phyloP scores from a whole-genome alignment of 2,113 vertebrate genomes.

The Microtus ochrogaster region DNA sequence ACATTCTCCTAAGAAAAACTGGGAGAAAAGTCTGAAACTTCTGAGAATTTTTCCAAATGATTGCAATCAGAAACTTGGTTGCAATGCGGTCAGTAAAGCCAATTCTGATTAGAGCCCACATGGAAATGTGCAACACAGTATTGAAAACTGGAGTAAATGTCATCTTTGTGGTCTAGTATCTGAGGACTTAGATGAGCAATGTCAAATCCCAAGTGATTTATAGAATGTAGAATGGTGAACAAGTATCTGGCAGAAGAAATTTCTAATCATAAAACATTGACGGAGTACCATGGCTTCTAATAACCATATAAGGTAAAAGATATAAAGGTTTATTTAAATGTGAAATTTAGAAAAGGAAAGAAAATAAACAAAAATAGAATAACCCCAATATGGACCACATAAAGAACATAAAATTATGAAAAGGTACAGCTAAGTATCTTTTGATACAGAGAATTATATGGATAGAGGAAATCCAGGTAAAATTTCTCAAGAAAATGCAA shows the following conservation, averaged over 20 bases:
- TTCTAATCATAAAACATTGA: background rate
- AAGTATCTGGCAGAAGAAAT: background rate
- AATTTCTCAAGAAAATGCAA: background rate
- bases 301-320: background rate
- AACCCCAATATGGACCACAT: background rate
- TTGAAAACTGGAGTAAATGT: background rate
- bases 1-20: background rate
- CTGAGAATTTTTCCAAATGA: background rate
- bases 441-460: background rate
- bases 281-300: background rate
- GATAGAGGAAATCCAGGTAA: background rate
- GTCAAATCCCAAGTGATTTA: background rate
- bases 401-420: background rate
- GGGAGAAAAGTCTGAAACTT: background rate
- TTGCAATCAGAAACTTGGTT: background rate
- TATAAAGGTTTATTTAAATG: background rate
- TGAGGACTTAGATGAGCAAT: too few relatives aligned
- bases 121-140: background rate
- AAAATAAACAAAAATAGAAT: background rate
- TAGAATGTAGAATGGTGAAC: background rate
- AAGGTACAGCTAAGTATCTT: background rate
- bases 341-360: background rate
- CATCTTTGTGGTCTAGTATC: background rate
- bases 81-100: background rate
- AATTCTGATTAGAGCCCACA: background rate